Evolutionary conservation across 2,113 vertebrate genomes (phyloP).

Genomic region (Campylorhamphus procurvoides): DNA sequence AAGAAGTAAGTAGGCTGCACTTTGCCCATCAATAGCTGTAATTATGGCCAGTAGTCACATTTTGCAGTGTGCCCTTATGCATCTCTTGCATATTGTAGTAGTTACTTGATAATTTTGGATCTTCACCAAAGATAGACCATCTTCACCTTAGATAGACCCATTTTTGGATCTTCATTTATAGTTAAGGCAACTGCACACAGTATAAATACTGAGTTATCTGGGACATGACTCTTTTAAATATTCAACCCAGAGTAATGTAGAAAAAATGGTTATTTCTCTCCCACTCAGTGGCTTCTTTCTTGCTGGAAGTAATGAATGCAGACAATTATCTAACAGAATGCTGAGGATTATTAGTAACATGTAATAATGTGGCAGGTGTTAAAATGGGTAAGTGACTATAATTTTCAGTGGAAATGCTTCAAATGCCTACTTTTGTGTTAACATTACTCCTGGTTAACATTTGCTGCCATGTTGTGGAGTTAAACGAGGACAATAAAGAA

Average conservation of each 20-base stretch:
- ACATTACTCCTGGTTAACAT: neutral
- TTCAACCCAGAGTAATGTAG: neutral
- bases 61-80: neutral
- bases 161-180: neutral
- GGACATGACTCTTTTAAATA: neutral
- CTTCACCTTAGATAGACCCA: neutral
- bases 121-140: neutral
- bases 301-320: neutral
- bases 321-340: neutral
- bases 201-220: neutral
- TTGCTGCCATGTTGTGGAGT: rapidly evolving
- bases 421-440: neutral
- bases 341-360: neutral
- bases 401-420: neutral
- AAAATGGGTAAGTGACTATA: neutral
- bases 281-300: neutral
- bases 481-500: neutral
- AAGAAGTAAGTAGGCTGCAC: neutral
- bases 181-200: neutral
- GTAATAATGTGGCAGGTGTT: neutral
- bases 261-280: neutral
- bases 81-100: neutral
- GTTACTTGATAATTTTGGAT: neutral
- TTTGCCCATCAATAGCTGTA: neutral
- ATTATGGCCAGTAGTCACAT: neutral